Evolutionary conservation across 2,888 invertebrate species (phyloP), one percentile per base, ranked within the genome.

Genomic region (Scrobipalpa costella): DNA sequence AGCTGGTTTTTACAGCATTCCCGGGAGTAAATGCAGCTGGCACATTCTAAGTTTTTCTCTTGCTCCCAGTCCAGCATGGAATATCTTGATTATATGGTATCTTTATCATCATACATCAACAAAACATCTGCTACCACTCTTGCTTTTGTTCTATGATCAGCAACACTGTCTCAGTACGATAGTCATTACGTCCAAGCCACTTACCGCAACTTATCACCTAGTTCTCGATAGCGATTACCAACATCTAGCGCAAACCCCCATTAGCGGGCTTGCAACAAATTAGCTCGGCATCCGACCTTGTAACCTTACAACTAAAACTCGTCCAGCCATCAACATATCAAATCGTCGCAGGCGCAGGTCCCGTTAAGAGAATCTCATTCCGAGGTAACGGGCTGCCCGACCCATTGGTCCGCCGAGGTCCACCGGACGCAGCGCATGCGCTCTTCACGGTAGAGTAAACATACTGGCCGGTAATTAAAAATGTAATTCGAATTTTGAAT

Each of bases 281-380:
- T 55, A 55, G 15, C 55, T 57, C 36, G 36, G 60, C 47, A 47
- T 58, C 17, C 47, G 61, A 61, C 75, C 73, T 71, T 74, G 70
- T 71, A 69, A 73, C 71, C 73, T 33, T 27, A 63, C 64, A 61
- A 57, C 44, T 58, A 58, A 64, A 66, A 64, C 64, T 36, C 19
- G 63, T 62, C 64, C 33, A 27, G 50, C 34, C 57, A 64, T 66
- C 63, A 66, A 64, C 66, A 66, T 64, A 64, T 64, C 59, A 33
- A 65, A 64, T 65, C 66, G 62, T 60, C 65, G 68, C 72, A 68
- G 75, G 72, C 68, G 67, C 68, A 57, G 66, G 73, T 85, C 77
- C 86, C 85, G 85, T 86, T 86, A 83, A 66, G 66, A 75, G 76
- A 77, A 75, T 81, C 81, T 80, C 82, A 81, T 77, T 81, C 73